A percentile compares a stretch with the other conserved stretches of the same genome.
Conservation (phyloP, 2,888 invertebrate species). For the Therioaphis trifolii region DNA sequence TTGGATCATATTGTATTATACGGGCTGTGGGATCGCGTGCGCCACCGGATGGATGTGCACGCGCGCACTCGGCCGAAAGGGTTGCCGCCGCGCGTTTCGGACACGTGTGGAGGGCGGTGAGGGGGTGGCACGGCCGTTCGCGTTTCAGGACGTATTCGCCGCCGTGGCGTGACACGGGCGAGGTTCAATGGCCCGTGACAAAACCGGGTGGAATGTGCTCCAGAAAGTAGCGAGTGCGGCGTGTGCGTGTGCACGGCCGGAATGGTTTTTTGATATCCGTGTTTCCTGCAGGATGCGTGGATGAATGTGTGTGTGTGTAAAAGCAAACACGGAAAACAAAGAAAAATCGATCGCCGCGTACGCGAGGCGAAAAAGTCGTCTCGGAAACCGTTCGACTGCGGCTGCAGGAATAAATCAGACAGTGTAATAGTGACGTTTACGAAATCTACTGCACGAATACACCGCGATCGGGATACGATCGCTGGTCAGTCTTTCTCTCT, state of each 20-base stretch:
- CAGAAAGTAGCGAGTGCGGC: neutral
- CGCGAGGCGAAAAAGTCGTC: too few relatives aligned
- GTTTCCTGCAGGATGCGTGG: neutral
- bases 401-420: too few relatives aligned
- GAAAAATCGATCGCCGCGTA: too few relatives aligned
- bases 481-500: too few relatives aligned
- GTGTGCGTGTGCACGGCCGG: neutral
- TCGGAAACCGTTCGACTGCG: too few relatives aligned
- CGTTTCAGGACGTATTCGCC: neutral
- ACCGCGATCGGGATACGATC: too few relatives aligned
- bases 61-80: constrained; percentile 44
- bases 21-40: constrained; percentile 54
- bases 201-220: neutral
- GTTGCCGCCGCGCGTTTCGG: constrained; percentile 36
- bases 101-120: constrained; percentile 6
- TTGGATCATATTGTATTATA: too few relatives aligned
- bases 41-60: constrained; percentile 56
- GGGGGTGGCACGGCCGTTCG: neutral
- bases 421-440: too few relatives aligned
- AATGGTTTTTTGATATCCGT: constrained; percentile 8
- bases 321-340: too few relatives aligned
- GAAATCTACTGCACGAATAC: too few relatives aligned
- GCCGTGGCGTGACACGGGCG: neutral
- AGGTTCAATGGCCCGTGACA: constrained; percentile 27
- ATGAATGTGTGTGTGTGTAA: too few relatives aligned